Base-by-base conservation (phyloP, 2,888 invertebrate genomes). In the Hypena proboscidalis region DNA sequence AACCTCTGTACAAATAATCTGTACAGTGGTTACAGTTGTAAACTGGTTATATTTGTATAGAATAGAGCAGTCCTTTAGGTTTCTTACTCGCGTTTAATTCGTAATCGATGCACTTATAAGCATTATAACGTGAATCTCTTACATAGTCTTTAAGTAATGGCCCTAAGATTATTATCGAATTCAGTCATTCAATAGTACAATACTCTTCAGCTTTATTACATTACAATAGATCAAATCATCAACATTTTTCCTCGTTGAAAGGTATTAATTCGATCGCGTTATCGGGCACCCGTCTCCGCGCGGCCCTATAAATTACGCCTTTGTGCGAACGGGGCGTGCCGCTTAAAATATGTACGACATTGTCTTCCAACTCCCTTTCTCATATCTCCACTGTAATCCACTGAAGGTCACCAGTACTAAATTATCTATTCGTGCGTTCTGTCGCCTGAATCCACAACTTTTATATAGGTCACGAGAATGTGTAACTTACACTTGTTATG, bases 181-280 rank as follows among this genome's bases (percentile, higher is more conserved):
- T n/a, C n/a, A n/a, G n/a, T n/a, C n/a, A n/a, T n/a, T n/a, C n/a
- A n/a, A n/a, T n/a, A n/a, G n/a, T n/a, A n/a, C n/a, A n/a, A 38
- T 37, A 37, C 63, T 59, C 46, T 37, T 40, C 47, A 51, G 89
- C 87, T 85, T 87, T 89, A 90, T 89, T 90, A n/a, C n/a, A n/a
- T n/a, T 58, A 33, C 22, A 40, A 6, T 32, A 20, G 27, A 20
- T 22, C 17, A 21, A 20, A 29, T 36, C 29, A 38, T 37, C 22
- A 43, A 59, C 57, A 40, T 36, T 56, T 48, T n/a, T n/a, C n/a
- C 51, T 64, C 58, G 47, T 37, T 40, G 49, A 51, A 58, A 88
- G 85, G 85, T 86, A 90, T 90, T 90, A 90, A 90, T 90, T 90
- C 90, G 90, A 89, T 87, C 90, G 86, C 85, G 87, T 87, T 89